A percentile compares a stretch with the other conserved stretches of the same genome.
Conservation (phyloP, 2,888 invertebrate genomes). For the Stenichneumon culpator region DNA sequence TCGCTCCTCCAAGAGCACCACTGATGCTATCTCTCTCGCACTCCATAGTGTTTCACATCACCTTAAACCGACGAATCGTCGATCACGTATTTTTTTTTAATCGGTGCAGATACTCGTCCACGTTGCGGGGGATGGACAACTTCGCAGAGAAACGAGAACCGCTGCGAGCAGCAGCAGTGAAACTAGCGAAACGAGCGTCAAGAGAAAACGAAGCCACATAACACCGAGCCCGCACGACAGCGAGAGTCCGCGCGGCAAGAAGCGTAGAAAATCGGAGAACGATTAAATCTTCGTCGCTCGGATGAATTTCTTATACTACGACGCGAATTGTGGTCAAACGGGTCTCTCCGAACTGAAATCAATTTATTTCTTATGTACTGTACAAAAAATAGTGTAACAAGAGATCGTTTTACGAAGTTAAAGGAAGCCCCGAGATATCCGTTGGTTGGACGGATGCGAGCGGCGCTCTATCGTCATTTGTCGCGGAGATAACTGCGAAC, state of each 20-base stretch:
- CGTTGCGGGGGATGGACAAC: conserved; percentile 81
- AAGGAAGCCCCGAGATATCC: conserved; percentile 16
- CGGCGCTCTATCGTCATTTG: conserved; percentile 45
- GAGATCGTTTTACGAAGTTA: neutral
- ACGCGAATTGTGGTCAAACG: neutral
- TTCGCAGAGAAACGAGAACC: conserved; percentile 83
- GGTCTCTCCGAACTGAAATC: conserved; percentile 21
- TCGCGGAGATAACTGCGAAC: conserved; percentile 2
- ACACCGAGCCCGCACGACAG: conserved; percentile 82
- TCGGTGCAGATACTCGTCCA: conserved; percentile 80
- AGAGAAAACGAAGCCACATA: conserved; percentile 82
- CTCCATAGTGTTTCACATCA: neutral
- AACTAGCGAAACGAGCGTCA: conserved; percentile 76
- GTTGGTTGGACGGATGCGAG: neutral
- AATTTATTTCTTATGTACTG: conserved; percentile 27
- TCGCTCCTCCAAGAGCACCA: no score
- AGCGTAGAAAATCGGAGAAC: conserved; percentile 83
- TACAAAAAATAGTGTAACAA: conserved; percentile 47
- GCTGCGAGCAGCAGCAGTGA: conserved; percentile 82
- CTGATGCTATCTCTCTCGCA: no score
- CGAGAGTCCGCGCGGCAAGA: conserved; percentile 81
- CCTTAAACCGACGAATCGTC: conserved; percentile 1
- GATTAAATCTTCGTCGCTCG: conserved; percentile 71
- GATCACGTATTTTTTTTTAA: neutral
- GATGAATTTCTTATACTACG: neutral